Evolutionary conservation across 1,140 invertebrate species (phyloP), one percentile per base, ranked within the genome.

Genomic region (Caenorhabditis briggsae): DNA sequence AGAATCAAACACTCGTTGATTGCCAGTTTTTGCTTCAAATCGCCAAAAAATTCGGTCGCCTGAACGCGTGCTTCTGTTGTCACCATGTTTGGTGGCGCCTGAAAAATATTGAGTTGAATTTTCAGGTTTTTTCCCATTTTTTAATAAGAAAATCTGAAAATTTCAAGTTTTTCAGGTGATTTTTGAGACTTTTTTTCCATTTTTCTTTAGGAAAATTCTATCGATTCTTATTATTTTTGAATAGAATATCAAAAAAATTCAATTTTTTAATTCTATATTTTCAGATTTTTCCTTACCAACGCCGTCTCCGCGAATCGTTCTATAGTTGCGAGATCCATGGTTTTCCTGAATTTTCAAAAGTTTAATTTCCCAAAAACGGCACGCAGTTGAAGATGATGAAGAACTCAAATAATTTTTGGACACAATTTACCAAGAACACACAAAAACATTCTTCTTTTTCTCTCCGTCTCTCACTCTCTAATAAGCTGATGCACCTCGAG

Each of bases 31-130:
- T 53, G 82, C 18, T 82, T 64, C 33, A 82, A 48, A 43, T 82
- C 78, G 20, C 53, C 46, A n/a, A 84, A 87, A 9, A 87, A 41
- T 5, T 5, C 20, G 20, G 87, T 83, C 0, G 83, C 86, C 43
- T 50, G 48, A 41, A 84, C 85, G 8, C 86, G 59, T 11, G 48
- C 46, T 20, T 70, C 86, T 9, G 53, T 7, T 20, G 82, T 53
- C n/a, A 84, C 59, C 46, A 48, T 23, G 16, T 41, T 84, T 20
- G 61, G 82, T 50, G 84, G 84, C 0, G 84, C 84, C 84, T 85
- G 83, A 16, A 61, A 83, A 82, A 53, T 23, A 33, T 55, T 23
- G 41, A 23, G n/a, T n/a, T n/a, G n/a, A 18, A 33, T 2, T 16
- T 58, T 58, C 14, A 18, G n/a, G 18, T 50, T 53, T 11, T 53